phyloP scores from a whole-genome alignment of 2,113 vertebrate genomes.

The Origma solitaria region DNA sequence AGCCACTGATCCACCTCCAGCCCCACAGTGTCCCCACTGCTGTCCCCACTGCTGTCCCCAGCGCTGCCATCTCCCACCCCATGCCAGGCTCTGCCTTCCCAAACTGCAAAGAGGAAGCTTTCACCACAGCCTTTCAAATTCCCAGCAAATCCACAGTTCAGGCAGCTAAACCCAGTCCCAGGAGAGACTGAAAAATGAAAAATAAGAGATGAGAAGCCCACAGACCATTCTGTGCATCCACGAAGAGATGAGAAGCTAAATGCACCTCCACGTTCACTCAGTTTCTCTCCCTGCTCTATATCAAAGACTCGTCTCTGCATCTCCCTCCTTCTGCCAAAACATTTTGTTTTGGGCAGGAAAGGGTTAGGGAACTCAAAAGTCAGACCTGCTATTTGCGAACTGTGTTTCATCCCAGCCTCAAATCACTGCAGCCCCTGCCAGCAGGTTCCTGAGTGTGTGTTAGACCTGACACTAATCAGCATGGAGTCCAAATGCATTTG shows the following conservation, averaged over 20 bases:
- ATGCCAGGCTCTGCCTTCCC: neutral
- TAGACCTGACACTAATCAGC: constrained; percentile 39
- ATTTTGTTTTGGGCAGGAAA: neutral
- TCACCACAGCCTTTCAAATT: neutral
- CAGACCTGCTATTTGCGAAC: neutral
- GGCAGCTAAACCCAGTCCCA: neutral
- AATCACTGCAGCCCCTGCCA: neutral
- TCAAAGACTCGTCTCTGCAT: neutral
- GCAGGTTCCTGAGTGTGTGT: neutral
- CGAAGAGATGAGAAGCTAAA: neutral
- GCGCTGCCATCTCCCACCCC: neutral
- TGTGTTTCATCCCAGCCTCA: neutral
- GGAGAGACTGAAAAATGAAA: neutral
- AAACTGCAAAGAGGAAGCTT: neutral
- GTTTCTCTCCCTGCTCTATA: neutral
- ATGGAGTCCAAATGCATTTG: constrained; percentile 13
- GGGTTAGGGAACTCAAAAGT: neutral
- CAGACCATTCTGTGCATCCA: neutral
- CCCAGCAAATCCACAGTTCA: neutral
- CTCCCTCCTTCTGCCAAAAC: neutral
- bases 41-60: neutral
- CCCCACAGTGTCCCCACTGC: neutral
- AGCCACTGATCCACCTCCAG: neutral
- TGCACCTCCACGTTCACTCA: neutral
- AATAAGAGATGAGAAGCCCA: neutral